Base-by-base conservation (phyloP, 2,888 invertebrate species). In the Troides aeacus region DNA sequence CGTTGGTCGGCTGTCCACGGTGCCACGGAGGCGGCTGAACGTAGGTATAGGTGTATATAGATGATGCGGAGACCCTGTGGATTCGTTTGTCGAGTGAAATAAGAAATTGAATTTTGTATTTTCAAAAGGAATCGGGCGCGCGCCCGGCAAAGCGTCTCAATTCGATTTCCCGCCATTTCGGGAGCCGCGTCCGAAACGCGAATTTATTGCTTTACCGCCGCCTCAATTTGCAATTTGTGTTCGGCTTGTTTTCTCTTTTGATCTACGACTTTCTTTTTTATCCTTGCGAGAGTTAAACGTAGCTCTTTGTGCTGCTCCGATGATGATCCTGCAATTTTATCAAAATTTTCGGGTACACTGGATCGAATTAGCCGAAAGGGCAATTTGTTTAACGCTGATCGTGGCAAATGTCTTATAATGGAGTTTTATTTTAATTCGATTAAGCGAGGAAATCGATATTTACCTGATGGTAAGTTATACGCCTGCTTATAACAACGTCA, bases 121-220 rank as follows among this genome's bases (percentile, higher is more conserved):
- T 85, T 85, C 80, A 81, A 87, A 87, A 84, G 84, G 82, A 80
- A 78, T 76, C 74, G 74, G 74, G 75, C 71, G 74, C 71, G 76
- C 75, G 80, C 80, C 80, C 83, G 79, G 72, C 76, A 79, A 81
- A 81, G 79, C 86, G 84, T 82, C 78, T 72, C 78, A 82, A 90
- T 89, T 87, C 87, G 84, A 92, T 92, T 91, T 90, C 76, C 81
- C 86, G 88, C 84, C 79, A 80, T 78, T 81, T 84, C 83, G 79
- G 79, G 74, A 81, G 81, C 78, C 77, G 78, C 75, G 79, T 75
- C 82, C 80, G 79, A 83, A 83, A 85, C 82, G 79, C 79, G 81
- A 84, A 83, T 85, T 87, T 87, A 89, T 89, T 84, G 81, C 83
- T 82, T 89, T 88, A 88, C 81, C 78, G 76, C 73, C 84, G 86